These are phyloP conservation scores for Oncopeltus fasciatus DNA, from an alignment of 1,140 invertebrate genomes.

Conservation along the genomic window DNA sequence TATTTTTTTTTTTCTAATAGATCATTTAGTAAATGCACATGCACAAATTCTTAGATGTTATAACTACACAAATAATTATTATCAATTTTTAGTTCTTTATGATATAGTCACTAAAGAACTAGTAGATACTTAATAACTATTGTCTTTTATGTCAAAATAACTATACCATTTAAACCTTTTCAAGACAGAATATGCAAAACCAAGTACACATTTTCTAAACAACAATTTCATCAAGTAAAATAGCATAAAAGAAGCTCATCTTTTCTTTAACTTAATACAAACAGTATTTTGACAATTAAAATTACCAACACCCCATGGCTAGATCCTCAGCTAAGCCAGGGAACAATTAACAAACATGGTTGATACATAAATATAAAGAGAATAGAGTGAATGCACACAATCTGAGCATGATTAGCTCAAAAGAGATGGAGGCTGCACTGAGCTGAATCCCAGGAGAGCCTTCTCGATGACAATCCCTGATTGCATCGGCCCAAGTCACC, in stretches of 20 bases:
- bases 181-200: not conserved
- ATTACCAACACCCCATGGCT: not conserved
- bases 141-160: conserved; percentile 2
- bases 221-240: not conserved
- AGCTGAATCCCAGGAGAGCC: not conserved
- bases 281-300: not conserved
- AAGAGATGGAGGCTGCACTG: not conserved
- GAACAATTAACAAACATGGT: too few relatives aligned
- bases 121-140: conserved; percentile 4
- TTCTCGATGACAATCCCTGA: not conserved
- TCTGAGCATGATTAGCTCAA: not conserved
- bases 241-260: not conserved
- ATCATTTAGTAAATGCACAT: not conserved
- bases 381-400: not conserved
- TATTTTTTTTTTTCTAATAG: not conserved
- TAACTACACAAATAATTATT: not conserved
- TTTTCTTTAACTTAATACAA: not conserved
- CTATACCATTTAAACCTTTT: not conserved
- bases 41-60: not conserved
- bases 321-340: too few relatives aligned
- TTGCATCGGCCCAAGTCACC: not conserved
- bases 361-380: too few relatives aligned
- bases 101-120: not conserved
- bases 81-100: not conserved
- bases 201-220: not conserved